Evolutionary conservation across 2,888 invertebrate species (phyloP).

Genomic region (Drepana falcataria): DNA sequence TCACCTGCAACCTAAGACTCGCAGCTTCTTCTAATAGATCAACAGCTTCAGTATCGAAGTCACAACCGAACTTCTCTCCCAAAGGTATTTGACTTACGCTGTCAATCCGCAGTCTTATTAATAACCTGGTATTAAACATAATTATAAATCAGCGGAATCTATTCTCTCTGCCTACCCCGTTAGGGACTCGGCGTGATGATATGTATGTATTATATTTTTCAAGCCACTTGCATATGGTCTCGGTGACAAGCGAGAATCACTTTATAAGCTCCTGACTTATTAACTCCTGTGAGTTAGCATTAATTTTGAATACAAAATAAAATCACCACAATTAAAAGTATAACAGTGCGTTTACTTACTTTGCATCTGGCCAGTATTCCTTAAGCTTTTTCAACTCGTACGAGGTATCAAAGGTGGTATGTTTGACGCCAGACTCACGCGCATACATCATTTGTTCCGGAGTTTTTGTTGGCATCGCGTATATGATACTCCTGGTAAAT

Average conservation of each 20-base stretch:
- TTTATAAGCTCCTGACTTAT: neutral
- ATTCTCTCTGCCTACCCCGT: too few species aligned
- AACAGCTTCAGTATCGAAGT: conserved; percentile 35
- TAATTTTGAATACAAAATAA: too few species aligned
- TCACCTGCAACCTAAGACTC: conserved; percentile 28
- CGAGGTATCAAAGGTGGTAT: conserved; percentile 37
- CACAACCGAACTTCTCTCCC: conserved; percentile 41
- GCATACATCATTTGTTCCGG: conserved; percentile 38
- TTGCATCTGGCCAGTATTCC: conserved; percentile 34
- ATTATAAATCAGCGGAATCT: conserved; percentile 3
- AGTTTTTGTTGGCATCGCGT: conserved; percentile 31
- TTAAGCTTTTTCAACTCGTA: conserved; percentile 31
- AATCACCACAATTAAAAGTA: too few species aligned
- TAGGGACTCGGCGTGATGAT: too few species aligned
- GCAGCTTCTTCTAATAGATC: conserved; percentile 38
- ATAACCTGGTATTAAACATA: conserved; percentile 10
- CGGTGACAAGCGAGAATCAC: too few species aligned
- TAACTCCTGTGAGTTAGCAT: too few species aligned
- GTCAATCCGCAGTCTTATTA: conserved; percentile 33
- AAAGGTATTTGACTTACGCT: conserved; percentile 27
- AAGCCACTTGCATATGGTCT: too few species aligned
- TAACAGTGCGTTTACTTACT: conserved; percentile 13
- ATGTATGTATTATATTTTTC: neutral
- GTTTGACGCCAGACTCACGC: conserved; percentile 26
- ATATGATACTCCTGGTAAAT: conserved; percentile 33